phyloP scores from a whole-genome alignment of 1,140 invertebrate genomes.

The Drosophila oshimai region DNA sequence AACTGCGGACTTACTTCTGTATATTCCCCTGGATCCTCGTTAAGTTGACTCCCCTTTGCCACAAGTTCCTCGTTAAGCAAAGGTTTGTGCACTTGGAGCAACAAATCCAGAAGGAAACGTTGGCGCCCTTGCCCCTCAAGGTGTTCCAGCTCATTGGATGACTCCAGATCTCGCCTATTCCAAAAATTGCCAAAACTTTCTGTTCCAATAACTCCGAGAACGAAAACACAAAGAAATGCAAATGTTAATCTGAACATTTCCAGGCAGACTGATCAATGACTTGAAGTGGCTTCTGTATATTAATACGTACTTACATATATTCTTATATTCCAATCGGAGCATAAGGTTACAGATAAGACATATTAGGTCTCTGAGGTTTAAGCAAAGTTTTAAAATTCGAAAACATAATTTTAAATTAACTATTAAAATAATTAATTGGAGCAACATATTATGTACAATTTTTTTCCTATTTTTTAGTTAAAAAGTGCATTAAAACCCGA shows the following conservation, averaged over 20 bases:
- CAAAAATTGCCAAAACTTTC: conserved; percentile 1
- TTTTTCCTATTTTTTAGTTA: too few species aligned
- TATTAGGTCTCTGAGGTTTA: not conserved
- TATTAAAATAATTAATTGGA: too few species aligned
- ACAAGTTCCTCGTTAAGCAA: conserved; percentile 48
- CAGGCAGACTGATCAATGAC: not conserved
- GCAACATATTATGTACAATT: too few species aligned
- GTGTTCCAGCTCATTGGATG: not conserved
- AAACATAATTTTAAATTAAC: too few species aligned
- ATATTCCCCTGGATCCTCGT: conserved; percentile 40
- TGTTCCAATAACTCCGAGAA: not conserved
- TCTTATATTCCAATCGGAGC: not conserved
- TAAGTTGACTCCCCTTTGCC: conserved; percentile 80
- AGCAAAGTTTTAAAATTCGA: too few species aligned
- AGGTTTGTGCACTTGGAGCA: conserved; percentile 73
- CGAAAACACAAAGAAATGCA: conserved; percentile 11
- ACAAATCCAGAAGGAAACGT: conserved; percentile 54
- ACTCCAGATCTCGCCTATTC: not conserved
- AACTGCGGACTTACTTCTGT: conserved; percentile 33
- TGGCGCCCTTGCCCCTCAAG: conserved; percentile 30
- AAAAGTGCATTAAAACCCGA: too few species aligned
- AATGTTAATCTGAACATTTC: conserved; percentile 26
- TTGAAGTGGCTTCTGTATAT: not conserved
- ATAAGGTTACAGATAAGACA: conserved; percentile 8
- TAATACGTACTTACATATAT: not conserved